Evolutionary conservation across 2,888 invertebrate genomes (phyloP).

Genomic region (Thyatira batis): DNA sequence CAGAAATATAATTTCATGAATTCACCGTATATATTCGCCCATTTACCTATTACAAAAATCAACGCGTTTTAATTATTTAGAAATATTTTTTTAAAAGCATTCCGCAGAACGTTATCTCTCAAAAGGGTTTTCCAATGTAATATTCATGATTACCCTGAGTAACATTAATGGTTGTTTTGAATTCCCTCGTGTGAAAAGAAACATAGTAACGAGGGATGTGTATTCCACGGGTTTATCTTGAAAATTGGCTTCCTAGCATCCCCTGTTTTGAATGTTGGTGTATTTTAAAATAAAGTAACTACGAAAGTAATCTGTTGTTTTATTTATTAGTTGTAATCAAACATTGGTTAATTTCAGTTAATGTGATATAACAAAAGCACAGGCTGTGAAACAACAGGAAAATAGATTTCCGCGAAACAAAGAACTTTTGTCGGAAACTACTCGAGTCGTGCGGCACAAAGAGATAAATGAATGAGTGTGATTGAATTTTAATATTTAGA

Average conservation of each 20-base stretch:
- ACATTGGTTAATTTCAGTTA: slow-evolving; percentile 11
- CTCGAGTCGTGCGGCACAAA: slow-evolving; percentile 21
- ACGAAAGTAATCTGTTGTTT: background rate
- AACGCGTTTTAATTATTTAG: slow-evolving; percentile 47
- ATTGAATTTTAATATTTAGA: slow-evolving; percentile 33
- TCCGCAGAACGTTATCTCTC: slow-evolving; percentile 49
- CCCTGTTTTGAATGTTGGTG: slow-evolving; percentile 19
- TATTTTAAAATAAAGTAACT: background rate
- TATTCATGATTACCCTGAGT: slow-evolving; percentile 68
- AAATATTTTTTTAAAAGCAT: slow-evolving; percentile 51
- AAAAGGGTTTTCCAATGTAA: slow-evolving; percentile 68
- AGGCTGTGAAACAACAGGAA: slow-evolving; percentile 22
- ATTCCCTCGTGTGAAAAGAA: slow-evolving; percentile 62
- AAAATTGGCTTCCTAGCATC: slow-evolving; percentile 40
- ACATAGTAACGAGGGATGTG: slow-evolving; percentile 42
- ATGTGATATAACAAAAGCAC: slow-evolving; percentile 25
- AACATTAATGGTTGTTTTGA: slow-evolving; percentile 70
- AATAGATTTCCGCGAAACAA: slow-evolving; percentile 37
- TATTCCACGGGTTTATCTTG: slow-evolving; percentile 46
- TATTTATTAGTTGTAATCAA: background rate
- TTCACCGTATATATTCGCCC: slow-evolving; percentile 25
- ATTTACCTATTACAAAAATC: slow-evolving; percentile 13
- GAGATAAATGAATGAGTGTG: slow-evolving; percentile 28
- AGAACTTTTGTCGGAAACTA: slow-evolving; percentile 32
- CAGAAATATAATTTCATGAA: slow-evolving; percentile 15